Evolutionary conservation across 2,797 vertebrate genomes (phyloP).

Genomic region (Morelia viridis): DNA sequence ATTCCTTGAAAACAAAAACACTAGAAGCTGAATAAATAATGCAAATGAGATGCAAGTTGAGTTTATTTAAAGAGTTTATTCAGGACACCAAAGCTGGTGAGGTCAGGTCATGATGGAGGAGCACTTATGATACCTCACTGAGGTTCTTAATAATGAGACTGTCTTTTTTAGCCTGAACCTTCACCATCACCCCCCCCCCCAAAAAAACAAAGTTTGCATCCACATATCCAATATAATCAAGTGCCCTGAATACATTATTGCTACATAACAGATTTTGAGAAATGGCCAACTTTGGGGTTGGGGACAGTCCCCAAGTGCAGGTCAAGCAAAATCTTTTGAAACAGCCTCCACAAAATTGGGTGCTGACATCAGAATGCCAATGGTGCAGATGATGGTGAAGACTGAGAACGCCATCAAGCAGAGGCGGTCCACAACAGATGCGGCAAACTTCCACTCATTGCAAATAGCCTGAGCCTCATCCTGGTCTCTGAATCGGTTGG

Average conservation of each 20-base stretch:
- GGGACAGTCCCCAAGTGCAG: constrained; percentile 1
- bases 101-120: neutral
- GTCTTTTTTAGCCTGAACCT: neutral
- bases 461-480: constrained; percentile 83
- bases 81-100: constrained; percentile 2
- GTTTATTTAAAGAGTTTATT: constrained; percentile 36
- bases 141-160: neutral
- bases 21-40: neutral
- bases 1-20: neutral
- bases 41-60: neutral
- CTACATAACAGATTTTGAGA: constrained; percentile 59
- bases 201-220: neutral
- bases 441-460: constrained; percentile 96
- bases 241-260: constrained; percentile 38
- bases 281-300: constrained; percentile 5
- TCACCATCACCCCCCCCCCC: neutral
- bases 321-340: constrained; percentile 85
- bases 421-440: constrained; percentile 92
- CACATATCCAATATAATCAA: neutral
- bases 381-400: constrained; percentile 92
- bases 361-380: constrained; percentile 93
- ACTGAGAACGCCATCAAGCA: constrained; percentile 93
- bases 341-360: constrained; percentile 93
- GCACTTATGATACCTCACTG: neutral
- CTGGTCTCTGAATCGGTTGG: constrained; percentile 84